phyloP scores from a whole-genome alignment of 2,888 invertebrate genomes.

The Ornithoptera priamus region DNA sequence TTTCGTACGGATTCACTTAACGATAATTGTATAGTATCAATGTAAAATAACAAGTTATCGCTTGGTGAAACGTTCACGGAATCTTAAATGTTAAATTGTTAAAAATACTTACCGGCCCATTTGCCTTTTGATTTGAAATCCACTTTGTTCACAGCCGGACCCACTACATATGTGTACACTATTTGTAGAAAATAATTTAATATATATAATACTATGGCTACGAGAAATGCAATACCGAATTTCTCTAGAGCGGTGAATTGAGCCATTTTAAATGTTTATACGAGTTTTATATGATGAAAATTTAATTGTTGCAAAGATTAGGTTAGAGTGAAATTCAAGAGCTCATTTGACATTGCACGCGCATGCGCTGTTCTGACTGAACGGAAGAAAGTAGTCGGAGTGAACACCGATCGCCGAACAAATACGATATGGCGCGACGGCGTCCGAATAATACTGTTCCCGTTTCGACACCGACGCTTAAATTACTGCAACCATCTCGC shows the following conservation, averaged over 20 bases:
- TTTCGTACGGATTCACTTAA: neutral
- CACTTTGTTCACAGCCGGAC: conserved; percentile 79
- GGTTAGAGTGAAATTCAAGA: conserved; percentile 40
- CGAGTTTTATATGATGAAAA: conserved; percentile 24
- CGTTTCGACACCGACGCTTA: conserved; percentile 25
- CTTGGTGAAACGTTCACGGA: neutral
- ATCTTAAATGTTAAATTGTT: neutral
- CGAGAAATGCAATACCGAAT: conserved; percentile 66
- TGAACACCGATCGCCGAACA: conserved; percentile 37
- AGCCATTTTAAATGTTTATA: conserved; percentile 46
- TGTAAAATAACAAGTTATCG: neutral
- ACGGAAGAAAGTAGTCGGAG: conserved; percentile 69
- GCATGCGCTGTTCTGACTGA: conserved; percentile 63
- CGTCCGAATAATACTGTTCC: conserved; percentile 29
- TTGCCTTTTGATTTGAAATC: conserved; percentile 85
- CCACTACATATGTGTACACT: conserved; percentile 68
- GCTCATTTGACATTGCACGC: conserved; percentile 62
- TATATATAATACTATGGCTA: conserved; percentile 52
- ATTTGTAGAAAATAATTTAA: conserved; percentile 47
- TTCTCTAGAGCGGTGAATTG: conserved; percentile 61
- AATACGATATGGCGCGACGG: conserved; percentile 22
- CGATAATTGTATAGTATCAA: neutral
- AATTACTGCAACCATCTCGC: conserved; percentile 9
- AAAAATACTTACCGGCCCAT: conserved; percentile 87
- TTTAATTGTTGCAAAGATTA: conserved; percentile 48